Evolutionary conservation across 2,888 invertebrate genomes (phyloP), one percentile per base, ranked within the genome.

Genomic region (Liopterus haemorrhoidalis): DNA sequence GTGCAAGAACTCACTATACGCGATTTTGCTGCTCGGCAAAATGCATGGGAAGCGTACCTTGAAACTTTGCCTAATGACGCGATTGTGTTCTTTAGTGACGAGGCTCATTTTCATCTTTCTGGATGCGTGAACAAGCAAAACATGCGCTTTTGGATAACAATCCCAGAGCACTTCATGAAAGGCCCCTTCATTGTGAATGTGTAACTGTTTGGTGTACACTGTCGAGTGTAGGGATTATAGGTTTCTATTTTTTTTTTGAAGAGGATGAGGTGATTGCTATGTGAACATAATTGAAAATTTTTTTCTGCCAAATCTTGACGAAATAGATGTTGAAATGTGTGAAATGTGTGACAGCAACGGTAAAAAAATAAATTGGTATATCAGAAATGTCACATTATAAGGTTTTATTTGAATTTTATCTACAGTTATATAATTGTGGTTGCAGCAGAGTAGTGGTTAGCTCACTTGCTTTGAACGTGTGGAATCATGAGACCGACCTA

Each of bases 201-300:
- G 54, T 56, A 14, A 58, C 55, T 22, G 52, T 55, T 36, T 57
- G 56, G 50, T 55, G 50, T 48, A 51, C 49, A 19, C 35, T 54
- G 21, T 50, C 50, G n/a, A 22, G 30, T 27, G 40, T 20, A 25
- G 49, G 46, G 4, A 40, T 49, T 32, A 27, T 50, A 40, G 54
- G 55, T 33, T 53, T 54, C 25, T 56, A 45, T 21, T 58, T 61
- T 51, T 59, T 59, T 44, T 52, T 59, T 43, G 57, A 59, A 53
- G 50, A 54, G 49, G 54, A 50, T 15, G n/a, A n/a, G n/a, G n/a
- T n/a, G n/a, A n/a, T n/a, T n/a, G n/a, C n/a, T n/a, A n/a, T n/a
- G n/a, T n/a, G n/a, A n/a, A n/a, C n/a, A n/a, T n/a, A n/a, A n/a
- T n/a, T n/a, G n/a, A n/a, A 19, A 20, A n/a, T 5, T 39, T 39